phyloP scores from a whole-genome alignment of 2,113 vertebrate species.

The Etia nguti region DNA sequence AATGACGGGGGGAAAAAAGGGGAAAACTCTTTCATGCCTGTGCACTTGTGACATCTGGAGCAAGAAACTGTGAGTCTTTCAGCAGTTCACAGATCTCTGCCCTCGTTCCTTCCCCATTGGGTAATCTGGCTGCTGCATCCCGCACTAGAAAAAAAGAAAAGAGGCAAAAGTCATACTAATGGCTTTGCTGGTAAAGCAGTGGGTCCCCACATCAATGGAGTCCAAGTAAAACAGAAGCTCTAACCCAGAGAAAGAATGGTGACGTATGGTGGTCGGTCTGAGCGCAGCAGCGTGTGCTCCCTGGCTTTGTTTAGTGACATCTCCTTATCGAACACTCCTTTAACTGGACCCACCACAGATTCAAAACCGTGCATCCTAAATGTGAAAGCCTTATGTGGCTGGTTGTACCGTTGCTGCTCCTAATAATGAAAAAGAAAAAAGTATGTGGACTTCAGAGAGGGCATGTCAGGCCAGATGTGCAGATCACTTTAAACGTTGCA shows the following conservation, averaged over 20 bases:
- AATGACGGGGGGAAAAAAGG: not conserved
- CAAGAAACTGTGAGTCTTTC: slow-evolving; percentile 96
- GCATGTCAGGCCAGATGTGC: not conserved
- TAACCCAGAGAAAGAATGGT: slow-evolving; percentile 96
- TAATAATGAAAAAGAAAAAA: slow-evolving; percentile 37
- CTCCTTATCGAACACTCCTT: slow-evolving; percentile 98
- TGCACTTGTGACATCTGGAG: slow-evolving; percentile 95
- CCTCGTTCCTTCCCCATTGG: slow-evolving; percentile 94
- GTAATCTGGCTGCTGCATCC: slow-evolving; percentile 92
- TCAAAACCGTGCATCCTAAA: slow-evolving; percentile 98
- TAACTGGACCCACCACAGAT: slow-evolving; percentile 94
- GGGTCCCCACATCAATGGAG: not conserved
- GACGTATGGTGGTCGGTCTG: slow-evolving; percentile 92
- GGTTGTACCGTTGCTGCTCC: slow-evolving; percentile 95
- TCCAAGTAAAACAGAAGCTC: not conserved
- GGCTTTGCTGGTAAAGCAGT: not conserved
- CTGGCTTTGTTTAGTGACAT: slow-evolving; percentile 96
- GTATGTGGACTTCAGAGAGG: accelerated
- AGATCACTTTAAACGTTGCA: not conserved
- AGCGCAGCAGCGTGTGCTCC: slow-evolving; percentile 93
- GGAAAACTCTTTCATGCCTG: slow-evolving; percentile 72
- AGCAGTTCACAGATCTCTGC: slow-evolving; percentile 97
- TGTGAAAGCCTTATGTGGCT: slow-evolving; percentile 96
- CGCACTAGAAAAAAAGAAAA: slow-evolving; percentile 74
- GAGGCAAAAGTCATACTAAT: not conserved